These are phyloP conservation scores for Magallana gigas DNA, from an alignment of 1,140 invertebrate genomes.

Conservation along the genomic window DNA sequence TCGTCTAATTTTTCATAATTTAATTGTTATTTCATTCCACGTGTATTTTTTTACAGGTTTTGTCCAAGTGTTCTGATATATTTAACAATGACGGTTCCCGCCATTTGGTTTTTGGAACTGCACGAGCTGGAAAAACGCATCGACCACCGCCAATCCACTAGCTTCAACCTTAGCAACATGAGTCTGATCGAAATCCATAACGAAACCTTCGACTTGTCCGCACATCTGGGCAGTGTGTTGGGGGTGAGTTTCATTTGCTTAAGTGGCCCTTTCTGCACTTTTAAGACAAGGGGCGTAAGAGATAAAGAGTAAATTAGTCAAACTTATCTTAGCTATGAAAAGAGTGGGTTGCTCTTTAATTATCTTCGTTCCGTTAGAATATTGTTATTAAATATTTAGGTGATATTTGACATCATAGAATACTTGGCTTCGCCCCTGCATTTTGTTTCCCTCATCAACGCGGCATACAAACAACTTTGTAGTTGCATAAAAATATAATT, in stretches of 20 bases:
- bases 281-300: too few species aligned
- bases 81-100: conserved; percentile 75
- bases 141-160: background rate
- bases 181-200: conserved; percentile 24
- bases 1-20: too few species aligned
- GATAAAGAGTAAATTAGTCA: background rate
- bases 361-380: background rate
- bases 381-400: background rate
- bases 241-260: conserved; percentile 63
- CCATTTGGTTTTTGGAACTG: conserved; percentile 79
- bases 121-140: conserved; percentile 74
- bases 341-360: background rate
- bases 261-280: background rate
- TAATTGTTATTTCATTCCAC: too few species aligned
- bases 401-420: background rate
- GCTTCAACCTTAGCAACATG: conserved; percentile 11
- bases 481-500: background rate
- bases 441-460: too few species aligned
- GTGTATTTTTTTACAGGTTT: conserved; percentile 69
- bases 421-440: background rate
- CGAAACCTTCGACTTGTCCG: conserved; percentile 66
- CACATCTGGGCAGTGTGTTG: conserved; percentile 67
- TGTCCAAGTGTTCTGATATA: conserved; percentile 79
- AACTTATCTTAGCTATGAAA: background rate
- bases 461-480: background rate